A percentile compares a stretch with the other conserved stretches of the same genome.
Conservation (phyloP, 2,113 vertebrate genomes). For the Thunnus thynnus region DNA sequence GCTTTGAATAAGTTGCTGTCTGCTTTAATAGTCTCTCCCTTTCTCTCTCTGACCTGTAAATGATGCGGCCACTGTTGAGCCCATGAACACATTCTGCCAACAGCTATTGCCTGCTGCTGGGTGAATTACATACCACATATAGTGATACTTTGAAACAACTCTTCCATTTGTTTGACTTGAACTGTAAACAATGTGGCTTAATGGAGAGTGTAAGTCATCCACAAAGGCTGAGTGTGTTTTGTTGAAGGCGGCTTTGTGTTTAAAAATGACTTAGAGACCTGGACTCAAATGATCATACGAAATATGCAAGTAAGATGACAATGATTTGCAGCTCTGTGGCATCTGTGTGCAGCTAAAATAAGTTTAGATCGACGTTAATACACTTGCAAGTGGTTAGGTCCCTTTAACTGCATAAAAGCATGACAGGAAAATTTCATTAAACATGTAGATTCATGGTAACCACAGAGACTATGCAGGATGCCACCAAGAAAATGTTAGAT, state of each 20-base stretch:
- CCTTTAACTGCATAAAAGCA: background rate
- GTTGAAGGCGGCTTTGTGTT: background rate
- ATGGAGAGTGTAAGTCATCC: background rate
- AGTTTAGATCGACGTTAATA: background rate
- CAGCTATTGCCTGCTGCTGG: conserved; percentile 36
- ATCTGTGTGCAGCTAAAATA: background rate
- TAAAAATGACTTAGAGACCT: conserved; percentile 4
- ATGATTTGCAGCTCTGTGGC: no score
- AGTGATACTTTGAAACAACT: conserved; percentile 38
- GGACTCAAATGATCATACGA: background rate
- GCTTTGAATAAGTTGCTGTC: conserved; percentile 74
- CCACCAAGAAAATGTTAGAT: background rate
- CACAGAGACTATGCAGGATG: background rate
- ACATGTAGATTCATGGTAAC: background rate
- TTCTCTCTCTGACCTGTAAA: conserved; percentile 68
- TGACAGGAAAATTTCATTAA: background rate
- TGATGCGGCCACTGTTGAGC: conserved; percentile 46
- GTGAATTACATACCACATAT: conserved; percentile 50
- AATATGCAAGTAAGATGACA: background rate
- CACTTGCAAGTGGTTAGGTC: background rate
- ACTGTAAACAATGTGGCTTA: conserved; percentile 22
- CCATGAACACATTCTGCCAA: conserved; percentile 48
- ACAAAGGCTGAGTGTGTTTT: conserved; percentile 4
- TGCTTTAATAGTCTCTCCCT: conserved; percentile 64
- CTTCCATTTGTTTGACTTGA: conserved; percentile 39